A percentile compares a stretch with the other conserved stretches of the same genome.
These are phyloP conservation scores for Drosophila neotestacea DNA, from an alignment of 2,888 invertebrate species.

Conservation along the genomic window DNA sequence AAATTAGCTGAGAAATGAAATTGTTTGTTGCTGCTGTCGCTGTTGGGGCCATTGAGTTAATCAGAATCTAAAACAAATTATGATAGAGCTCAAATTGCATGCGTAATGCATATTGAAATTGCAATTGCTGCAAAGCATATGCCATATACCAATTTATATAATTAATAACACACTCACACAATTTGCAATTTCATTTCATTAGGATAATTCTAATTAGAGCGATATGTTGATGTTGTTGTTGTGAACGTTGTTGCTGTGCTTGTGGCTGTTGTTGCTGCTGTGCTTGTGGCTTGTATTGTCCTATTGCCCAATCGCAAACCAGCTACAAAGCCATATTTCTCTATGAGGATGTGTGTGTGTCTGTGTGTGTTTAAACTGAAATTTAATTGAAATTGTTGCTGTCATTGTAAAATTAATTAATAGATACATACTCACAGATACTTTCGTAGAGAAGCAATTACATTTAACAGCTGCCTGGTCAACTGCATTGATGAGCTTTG, in stretches of 20 bases:
- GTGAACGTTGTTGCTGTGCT: slow-evolving; percentile 4
- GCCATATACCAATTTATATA: slow-evolving; percentile 65
- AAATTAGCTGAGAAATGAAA: slow-evolving; percentile 75
- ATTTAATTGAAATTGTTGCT: slow-evolving; percentile 76
- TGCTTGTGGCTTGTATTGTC: slow-evolving; percentile 27
- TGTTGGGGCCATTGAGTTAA: slow-evolving; percentile 56
- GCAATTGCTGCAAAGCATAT: slow-evolving; percentile 45
- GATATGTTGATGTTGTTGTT: slow-evolving; percentile 48
- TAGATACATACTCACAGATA: slow-evolving; percentile 31
- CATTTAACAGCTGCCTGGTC: slow-evolving; percentile 65
- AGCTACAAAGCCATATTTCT: slow-evolving; percentile 33
- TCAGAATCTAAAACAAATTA: slow-evolving; percentile 73
- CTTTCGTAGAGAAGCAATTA: slow-evolving; percentile 63
- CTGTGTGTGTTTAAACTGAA: slow-evolving; percentile 62
- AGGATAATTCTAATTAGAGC: slow-evolving; percentile 83
- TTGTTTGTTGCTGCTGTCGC: slow-evolving; percentile 31
- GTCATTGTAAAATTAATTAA: slow-evolving; percentile 78
- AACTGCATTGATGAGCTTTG: slow-evolving; percentile 65
- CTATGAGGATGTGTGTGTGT: slow-evolving; percentile 14
- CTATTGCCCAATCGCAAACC: slow-evolving; percentile 73
- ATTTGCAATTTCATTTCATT: slow-evolving; percentile 82
- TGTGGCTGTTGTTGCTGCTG: slow-evolving; percentile 31
- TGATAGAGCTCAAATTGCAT: slow-evolving; percentile 62
- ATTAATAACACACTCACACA: slow-evolving; percentile 63
- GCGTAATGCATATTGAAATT: slow-evolving; percentile 47